These are phyloP conservation scores for Amiota minor DNA, from an alignment of 2,888 invertebrate species.

Conservation along the genomic window DNA sequence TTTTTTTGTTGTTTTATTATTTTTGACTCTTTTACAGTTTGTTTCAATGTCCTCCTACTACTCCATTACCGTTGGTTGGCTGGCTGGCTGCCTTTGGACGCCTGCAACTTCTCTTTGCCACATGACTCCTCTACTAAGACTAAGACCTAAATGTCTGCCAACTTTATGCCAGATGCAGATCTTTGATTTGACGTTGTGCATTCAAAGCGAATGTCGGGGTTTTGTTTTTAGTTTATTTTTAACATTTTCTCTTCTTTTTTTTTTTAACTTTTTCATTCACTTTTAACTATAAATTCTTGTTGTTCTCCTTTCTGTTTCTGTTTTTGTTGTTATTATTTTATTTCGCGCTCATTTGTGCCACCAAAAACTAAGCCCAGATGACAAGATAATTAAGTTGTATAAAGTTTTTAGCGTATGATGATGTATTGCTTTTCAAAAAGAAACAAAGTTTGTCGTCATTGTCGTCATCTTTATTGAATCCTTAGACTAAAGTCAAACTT, in stretches of 20 bases:
- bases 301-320: not conserved
- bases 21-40: slow-evolving; percentile 12
- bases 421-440: slow-evolving; percentile 26
- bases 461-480: too few relatives aligned
- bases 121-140: slow-evolving; percentile 9
- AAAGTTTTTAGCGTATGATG: slow-evolving; percentile 30
- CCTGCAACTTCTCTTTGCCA: not conserved
- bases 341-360: slow-evolving; percentile 9
- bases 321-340: not conserved
- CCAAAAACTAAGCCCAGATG: slow-evolving; percentile 32
- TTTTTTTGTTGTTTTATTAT: slow-evolving; percentile 9
- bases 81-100: not conserved
- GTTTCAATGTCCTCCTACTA: not conserved
- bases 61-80: slow-evolving; percentile 3
- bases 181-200: slow-evolving; percentile 24
- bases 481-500: too few relatives aligned
- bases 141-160: slow-evolving; percentile 29
- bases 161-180: slow-evolving; percentile 43
- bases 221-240: slow-evolving; percentile 40
- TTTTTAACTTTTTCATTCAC: slow-evolving; percentile 36
- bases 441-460: too few relatives aligned
- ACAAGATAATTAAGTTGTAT: slow-evolving; percentile 44
- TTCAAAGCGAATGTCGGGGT: not conserved
- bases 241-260: slow-evolving; percentile 44
- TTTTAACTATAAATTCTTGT: not conserved